Percentiles rank a stretch among this genome's conserved stretches.
These are phyloP conservation scores for Mormyrops boulengeri DNA, from an alignment of 2,797 vertebrate genomes.

Conservation along the genomic window DNA sequence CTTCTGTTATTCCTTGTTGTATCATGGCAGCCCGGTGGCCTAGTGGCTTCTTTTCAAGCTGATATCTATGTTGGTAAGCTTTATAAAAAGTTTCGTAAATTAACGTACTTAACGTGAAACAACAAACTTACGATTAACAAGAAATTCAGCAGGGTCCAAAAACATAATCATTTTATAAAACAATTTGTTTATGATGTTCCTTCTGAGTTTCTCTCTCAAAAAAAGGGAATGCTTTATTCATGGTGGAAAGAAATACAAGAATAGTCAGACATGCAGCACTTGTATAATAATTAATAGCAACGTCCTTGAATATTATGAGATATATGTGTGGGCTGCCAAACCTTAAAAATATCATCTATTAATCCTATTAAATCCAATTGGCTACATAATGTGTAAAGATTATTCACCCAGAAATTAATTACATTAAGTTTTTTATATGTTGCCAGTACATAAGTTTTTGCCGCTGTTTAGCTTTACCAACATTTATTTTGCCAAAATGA, in stretches of 20 bases:
- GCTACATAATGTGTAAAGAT: background rate
- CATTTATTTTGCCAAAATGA: background rate
- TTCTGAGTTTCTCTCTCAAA: background rate
- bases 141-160: background rate
- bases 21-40: background rate
- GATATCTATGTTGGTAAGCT: background rate
- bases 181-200: background rate
- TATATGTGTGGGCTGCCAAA: background rate
- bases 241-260: background rate
- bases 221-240: background rate
- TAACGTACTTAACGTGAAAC: background rate
- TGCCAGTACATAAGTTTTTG: background rate
- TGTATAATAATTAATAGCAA: too few species aligned
- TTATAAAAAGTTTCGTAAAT: background rate
- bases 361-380: background rate
- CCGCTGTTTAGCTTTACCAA: background rate
- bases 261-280: background rate
- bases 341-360: background rate
- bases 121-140: background rate
- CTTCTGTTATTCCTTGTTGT: background rate
- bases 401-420: background rate
- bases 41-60: background rate
- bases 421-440: background rate
- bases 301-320: background rate
- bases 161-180: background rate